A percentile compares a stretch with the other conserved stretches of the same genome.
These are phyloP conservation scores for Apomyelois bistriatella DNA, from an alignment of 2,888 invertebrate genomes.

Conservation along the genomic window DNA sequence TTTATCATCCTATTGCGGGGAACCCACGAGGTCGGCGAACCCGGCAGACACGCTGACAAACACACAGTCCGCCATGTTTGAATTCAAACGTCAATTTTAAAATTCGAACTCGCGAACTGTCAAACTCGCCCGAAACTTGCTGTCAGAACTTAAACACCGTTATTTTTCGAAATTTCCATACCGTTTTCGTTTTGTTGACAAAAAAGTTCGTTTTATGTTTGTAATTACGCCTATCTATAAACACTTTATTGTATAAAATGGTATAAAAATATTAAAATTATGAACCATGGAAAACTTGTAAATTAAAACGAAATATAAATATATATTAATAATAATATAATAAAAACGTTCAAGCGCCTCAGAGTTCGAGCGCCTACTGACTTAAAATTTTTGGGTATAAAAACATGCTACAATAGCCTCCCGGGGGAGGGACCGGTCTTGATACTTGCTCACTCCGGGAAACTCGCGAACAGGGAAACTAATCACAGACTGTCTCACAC, in stretches of 20 bases:
- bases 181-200: slow-evolving; percentile 9
- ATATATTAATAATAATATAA: slow-evolving; percentile 79
- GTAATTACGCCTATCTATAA: slow-evolving; percentile 73
- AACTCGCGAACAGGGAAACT: slow-evolving; percentile 19
- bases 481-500: slow-evolving; percentile 15
- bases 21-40: slow-evolving; percentile 57
- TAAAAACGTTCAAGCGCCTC: slow-evolving; percentile 78
- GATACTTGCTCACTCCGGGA: slow-evolving; percentile 50
- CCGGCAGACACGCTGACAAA: slow-evolving; percentile 56
- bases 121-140: slow-evolving; percentile 49
- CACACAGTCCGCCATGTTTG: slow-evolving; percentile 72
- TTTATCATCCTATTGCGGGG: slow-evolving; percentile 65
- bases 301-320: slow-evolving; percentile 80
- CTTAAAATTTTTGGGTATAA: slow-evolving; percentile 81
- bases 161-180: slow-evolving; percentile 4
- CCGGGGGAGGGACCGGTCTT: slow-evolving; percentile 53
- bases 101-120: slow-evolving; percentile 55
- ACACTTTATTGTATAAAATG: slow-evolving; percentile 78
- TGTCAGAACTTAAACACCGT: slow-evolving; percentile 30
- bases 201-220: slow-evolving; percentile 36
- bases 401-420: slow-evolving; percentile 80
- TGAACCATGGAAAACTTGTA: slow-evolving; percentile 79
- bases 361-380: slow-evolving; percentile 80
- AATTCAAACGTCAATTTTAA: slow-evolving; percentile 59
- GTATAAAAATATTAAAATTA: slow-evolving; percentile 81